phyloP scores from a whole-genome alignment of 2,888 invertebrate genomes.

The Volucella inflata region DNA sequence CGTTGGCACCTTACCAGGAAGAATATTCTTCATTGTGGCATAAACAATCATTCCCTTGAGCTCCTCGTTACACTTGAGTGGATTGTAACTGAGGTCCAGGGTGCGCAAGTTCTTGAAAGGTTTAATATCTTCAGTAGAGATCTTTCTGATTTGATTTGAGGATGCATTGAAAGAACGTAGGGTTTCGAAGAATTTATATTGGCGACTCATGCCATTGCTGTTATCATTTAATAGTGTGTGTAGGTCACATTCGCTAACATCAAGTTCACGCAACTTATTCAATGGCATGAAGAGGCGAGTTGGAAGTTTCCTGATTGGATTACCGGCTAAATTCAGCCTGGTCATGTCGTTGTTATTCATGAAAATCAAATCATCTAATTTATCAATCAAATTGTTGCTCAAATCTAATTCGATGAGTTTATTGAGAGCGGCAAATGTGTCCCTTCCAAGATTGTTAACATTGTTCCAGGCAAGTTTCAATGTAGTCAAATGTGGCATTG shows the following conservation, averaged over 20 bases:
- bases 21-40: slow-evolving; percentile 79
- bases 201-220: slow-evolving; percentile 81
- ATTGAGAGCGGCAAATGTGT: slow-evolving; percentile 85
- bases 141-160: slow-evolving; percentile 81
- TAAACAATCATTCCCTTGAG: slow-evolving; percentile 87
- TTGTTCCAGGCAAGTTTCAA: slow-evolving; percentile 89
- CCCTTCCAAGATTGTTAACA: slow-evolving; percentile 85
- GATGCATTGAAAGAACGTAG: slow-evolving; percentile 86
- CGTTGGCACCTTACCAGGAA: slow-evolving; percentile 79
- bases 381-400: slow-evolving; percentile 88
- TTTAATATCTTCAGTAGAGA: slow-evolving; percentile 80
- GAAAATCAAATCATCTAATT: slow-evolving; percentile 87
- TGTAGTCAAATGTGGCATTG: slow-evolving; percentile 88
- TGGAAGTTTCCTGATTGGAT: slow-evolving; percentile 88
- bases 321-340: slow-evolving; percentile 88
- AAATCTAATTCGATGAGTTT: slow-evolving; percentile 89
- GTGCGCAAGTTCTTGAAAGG: slow-evolving; percentile 83
- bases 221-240: slow-evolving; percentile 87
- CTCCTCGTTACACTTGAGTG: slow-evolving; percentile 88
- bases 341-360: slow-evolving; percentile 87
- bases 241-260: slow-evolving; percentile 89
- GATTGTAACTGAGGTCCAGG: slow-evolving; percentile 86
- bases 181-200: slow-evolving; percentile 84
- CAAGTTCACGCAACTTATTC: slow-evolving; percentile 86
- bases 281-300: slow-evolving; percentile 88